Base-by-base conservation (phyloP, 2,797 vertebrate genomes). In the Hippopotamyrus pictus region DNA sequence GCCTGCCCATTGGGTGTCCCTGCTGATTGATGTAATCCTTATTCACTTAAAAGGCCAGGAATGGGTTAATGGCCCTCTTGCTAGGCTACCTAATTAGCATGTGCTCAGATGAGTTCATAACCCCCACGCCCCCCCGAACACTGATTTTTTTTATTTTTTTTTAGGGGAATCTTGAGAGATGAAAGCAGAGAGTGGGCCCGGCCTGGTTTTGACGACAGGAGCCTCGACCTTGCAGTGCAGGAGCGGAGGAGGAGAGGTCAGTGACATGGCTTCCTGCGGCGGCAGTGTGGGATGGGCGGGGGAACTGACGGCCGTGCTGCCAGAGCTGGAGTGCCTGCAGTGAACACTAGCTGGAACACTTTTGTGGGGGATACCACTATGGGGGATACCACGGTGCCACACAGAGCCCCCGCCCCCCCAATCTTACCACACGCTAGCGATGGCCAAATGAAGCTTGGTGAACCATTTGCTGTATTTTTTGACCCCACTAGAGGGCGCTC, bases 331-430 rank as follows among this genome's bases (percentile, higher is more conserved):
- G 91, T 76, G 79, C 88, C 92, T 88, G 93, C 91, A 93, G 94
- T 94, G 95, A 94, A 95, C 94, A 94, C 93, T 94, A 94, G 92
- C 93, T 92, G 92, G 90, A 89, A 94, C 92, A 91, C 93, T 93
- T 93, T 9, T 22, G n/a, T 59, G n/a, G 57, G 7, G 57, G 41
- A 41, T 41, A 41, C 3, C 41, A 41, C 22, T 93, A 96, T 93
- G 93, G 93, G 95, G 93, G 90, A 92, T 92, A 93, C 92, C 22
- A 9, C 9, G 6, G 11, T 76, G 22, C 76, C 92, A 90, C 92
- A 91, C 91, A 91, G 90, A 90, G 93, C 91, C 91, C 90, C 88
- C 29, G 2, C 5, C 17, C 2, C 50, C 50, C n/a, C 25, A 25
- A 17, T 22, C 51, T 53, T 3, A 22, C 44, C 7, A 33, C 25